Conservation (phyloP, 2,113 vertebrate species). For the Grallaria varia region DNA sequence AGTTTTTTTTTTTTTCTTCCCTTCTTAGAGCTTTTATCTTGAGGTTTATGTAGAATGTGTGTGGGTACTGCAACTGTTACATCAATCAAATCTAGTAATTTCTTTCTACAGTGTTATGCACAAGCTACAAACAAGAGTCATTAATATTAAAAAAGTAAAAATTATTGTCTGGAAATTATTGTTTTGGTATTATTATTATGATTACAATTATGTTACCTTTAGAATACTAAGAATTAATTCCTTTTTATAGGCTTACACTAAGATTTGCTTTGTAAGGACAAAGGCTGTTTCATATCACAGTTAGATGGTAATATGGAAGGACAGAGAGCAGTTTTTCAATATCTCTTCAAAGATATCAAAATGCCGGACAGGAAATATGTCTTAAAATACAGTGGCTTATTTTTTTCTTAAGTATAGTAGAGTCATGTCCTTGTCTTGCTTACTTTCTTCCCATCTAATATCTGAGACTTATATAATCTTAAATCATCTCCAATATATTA, state of each 20-base stretch:
- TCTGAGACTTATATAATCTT: conserved; percentile 30
- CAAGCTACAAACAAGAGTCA: neutral
- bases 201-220: neutral
- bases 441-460: conserved; percentile 1
- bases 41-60: conserved; percentile 33
- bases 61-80: conserved; percentile 3
- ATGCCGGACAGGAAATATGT: neutral
- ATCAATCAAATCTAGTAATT: conserved; percentile 36
- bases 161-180: neutral
- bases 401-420: neutral
- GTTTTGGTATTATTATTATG: neutral
- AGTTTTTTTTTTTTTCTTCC: neutral
- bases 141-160: neutral
- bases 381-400: neutral
- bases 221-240: neutral
- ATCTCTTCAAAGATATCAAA: conserved; percentile 36
- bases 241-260: neutral
- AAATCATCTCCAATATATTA: conserved; percentile 67
- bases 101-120: neutral
- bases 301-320: neutral
- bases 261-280: neutral
- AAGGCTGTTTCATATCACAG: neutral
- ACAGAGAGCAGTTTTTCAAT: neutral
- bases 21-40: conserved; percentile 49
- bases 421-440: neutral